Conservation (phyloP, 2,888 invertebrate species). For the Pantelozetes paolii region DNA sequence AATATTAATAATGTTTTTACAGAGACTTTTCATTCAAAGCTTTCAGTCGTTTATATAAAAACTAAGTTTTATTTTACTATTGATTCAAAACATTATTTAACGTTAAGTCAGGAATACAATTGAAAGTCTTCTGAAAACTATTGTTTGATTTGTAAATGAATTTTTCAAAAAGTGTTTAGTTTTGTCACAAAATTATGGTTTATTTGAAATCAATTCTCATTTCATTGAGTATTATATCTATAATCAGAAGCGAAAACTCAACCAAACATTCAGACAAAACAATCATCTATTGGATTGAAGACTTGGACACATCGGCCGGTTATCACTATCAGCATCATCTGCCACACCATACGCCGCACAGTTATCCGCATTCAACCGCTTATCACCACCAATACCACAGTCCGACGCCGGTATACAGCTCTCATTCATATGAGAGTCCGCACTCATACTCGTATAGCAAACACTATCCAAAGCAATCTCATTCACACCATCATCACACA, state of each 20-base stretch:
- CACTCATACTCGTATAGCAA: neutral
- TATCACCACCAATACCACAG: conserved; percentile 1
- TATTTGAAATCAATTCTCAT: neutral
- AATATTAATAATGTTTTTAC: too few relatives aligned
- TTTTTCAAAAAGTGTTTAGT: neutral
- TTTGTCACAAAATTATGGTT: neutral
- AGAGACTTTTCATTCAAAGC: too few relatives aligned
- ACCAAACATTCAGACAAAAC: conserved; percentile 13
- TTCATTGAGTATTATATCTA: conserved; percentile 5
- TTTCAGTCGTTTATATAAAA: too few relatives aligned
- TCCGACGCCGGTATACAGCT: neutral
- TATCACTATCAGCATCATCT: conserved; percentile 20
- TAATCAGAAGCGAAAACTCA: neutral
- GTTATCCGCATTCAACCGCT: neutral
- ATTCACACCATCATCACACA: conserved; percentile 6
- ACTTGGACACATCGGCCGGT: conserved; percentile 12
- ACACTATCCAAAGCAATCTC: neutral
- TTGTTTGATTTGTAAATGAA: too few relatives aligned
- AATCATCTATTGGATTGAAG: neutral
- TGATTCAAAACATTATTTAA: too few relatives aligned
- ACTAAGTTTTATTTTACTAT: too few relatives aligned
- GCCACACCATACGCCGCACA: neutral
- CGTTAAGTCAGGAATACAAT: too few relatives aligned
- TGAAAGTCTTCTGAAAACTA: too few relatives aligned
- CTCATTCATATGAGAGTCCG: neutral